Evolutionary conservation across 2,113 vertebrate genomes (phyloP), one percentile per base, ranked within the genome.

Genomic region (Sapajus apella): DNA sequence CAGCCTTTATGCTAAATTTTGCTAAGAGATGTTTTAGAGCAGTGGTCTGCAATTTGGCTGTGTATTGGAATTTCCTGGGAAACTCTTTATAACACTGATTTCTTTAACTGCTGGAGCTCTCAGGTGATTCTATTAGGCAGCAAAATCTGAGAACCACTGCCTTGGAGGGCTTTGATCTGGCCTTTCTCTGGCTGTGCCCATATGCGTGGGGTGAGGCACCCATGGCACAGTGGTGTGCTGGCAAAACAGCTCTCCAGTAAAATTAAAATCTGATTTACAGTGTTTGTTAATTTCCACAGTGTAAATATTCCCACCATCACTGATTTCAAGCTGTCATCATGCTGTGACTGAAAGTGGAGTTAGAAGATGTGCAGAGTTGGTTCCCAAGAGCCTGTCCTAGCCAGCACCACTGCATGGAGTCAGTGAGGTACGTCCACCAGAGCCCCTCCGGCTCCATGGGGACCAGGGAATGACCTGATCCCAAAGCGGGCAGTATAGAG

Each of bases 351-450:
- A n/a, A 64, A 52, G 37, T 50, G 56, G 45, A 50, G 16, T 55
- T 43, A 13, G 64, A 37, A 50, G 45, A 17, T 20, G 43, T 17
- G 5, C 5, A 32, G 18, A 56, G 8, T 77, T 12, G 9, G 13
- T 61, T 70, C 83, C 68, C 25, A 56, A 8, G 73, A 55, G 52
- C 47, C 11, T 55, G 6, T 35, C 1, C 58, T 43, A 10, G 32
- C 37, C 25, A 25, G 30, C 47, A 30, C 45, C 21, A 3, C 32
- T 1, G 30, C 0, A 0, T 80, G 80, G 52, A 45, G 27, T 40
- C 21, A 8, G 0, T 8, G 23, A 10, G 12, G 14, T 25, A 6
- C 12, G 27, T 43, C 68, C 27, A 20, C 30, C 8, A 1, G 10
- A 79, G 68, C 55, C 52, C 82, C 40, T 30, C 61, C 6, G 32